Evolutionary conservation across 2,113 vertebrate species (phyloP), one percentile per base, ranked within the genome.

Genomic region (Chlorodrepanis virens): DNA sequence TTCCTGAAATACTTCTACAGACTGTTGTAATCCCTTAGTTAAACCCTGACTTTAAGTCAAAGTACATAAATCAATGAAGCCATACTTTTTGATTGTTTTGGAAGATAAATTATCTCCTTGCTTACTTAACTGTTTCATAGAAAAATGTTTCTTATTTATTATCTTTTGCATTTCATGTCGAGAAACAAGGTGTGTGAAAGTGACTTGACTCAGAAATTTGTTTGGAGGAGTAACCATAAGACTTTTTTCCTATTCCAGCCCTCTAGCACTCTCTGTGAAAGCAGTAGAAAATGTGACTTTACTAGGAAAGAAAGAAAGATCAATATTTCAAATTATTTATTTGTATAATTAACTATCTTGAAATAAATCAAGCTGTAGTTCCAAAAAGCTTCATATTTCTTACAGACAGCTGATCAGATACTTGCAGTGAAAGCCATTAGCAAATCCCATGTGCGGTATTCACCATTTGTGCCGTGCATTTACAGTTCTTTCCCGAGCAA

Each of bases 381-480:
- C 54, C 71, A 72, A 94, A 95, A 96, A 69, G 63, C 44, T 84
- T 95, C 40, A 40, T 90, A 89, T 94, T 92, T 91, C 90, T 93
- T 84, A 45, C 44, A 91, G 94, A 81, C 83, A 93, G 74, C 40
- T 67, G 65, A 81, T 84, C 67, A 83, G 89, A 81, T 82, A 71
- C 47, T 82, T 91, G 39, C 25, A 81, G 50, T 24, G 63, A 83
- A 80, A 90, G 56, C 45, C 35, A 90, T 94, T 93, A 95, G 37
- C 33, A 93, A 95, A 92, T 70, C 63, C 79, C 81, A 35, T 27
- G 18, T 68, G 65, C 7, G 10, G 23, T 44, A 68, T 77, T 86
- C 80, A 87, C 37, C n/a, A 61, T 56, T 85, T 79, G 11, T 85
- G 40, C 4, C 0, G 1, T 37, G 28, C 68, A 65, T 92, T 94